Evolutionary conservation across 2,888 invertebrate genomes (phyloP), one percentile per base, ranked within the genome.

Genomic region (Yponomeuta plumbellus): DNA sequence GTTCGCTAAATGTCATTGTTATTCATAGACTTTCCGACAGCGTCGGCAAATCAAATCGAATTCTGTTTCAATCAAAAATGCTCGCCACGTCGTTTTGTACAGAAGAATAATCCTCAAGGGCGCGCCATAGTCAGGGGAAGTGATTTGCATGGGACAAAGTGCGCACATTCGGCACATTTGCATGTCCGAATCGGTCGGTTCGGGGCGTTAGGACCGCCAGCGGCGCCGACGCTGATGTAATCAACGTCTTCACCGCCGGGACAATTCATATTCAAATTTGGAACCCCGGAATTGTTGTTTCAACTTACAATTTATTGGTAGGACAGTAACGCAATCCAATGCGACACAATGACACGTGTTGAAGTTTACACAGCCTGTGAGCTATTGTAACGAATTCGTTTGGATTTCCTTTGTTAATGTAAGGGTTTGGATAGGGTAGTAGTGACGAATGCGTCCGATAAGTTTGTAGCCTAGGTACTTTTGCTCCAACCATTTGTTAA

Each of bases 91-190:
- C 70, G 76, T 69, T 70, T 69, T 74, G 74, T 76, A 74, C 77
- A 76, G 74, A 75, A 78, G 81, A 80, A 80, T 83, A 83, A 87
- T 83, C 83, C 80, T 79, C 85, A 87, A 88, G 85, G 88, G 84
- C 86, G 80, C 75, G 73, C 78, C 82, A 89, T 88, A 90, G 89
- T 89, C 79, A 76, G 77, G 83, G 84, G 86, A 86, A 77, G 80
- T 79, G 78, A 86, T 88, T 88, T 84, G 87, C 83, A 88, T 88
- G 76, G 78, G 74, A 52, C 73, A 73, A 75, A 76, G 75, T 75
- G 76, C 74, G 77, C 74, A 80, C 77, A 83, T 83, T 85, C 82
- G 81, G 80, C 76, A 81, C 86, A 88, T 89, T 88, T 85, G 81
- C 87, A 88, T 88, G 85, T 78, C 86, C 80, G 78, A 85, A 86